Percentiles rank a stretch among this genome's conserved stretches.
phyloP scores from a whole-genome alignment of 2,113 vertebrate species.

The Merops nubicus region DNA sequence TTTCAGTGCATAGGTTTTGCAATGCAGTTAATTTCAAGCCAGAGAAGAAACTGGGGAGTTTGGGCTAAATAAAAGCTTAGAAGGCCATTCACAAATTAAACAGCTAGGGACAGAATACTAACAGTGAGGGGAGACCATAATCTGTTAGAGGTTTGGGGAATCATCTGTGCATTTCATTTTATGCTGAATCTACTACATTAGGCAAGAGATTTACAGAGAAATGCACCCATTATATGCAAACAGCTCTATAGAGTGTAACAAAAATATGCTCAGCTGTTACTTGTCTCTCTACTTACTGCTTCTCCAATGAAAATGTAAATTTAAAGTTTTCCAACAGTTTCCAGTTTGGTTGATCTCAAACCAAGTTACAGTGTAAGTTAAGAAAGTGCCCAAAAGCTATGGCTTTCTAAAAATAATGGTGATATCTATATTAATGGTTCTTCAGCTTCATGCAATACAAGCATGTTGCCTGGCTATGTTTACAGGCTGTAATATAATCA shows the following conservation, averaged over 20 bases:
- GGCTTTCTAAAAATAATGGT: slow-evolving; percentile 58
- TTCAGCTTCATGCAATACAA: slow-evolving; percentile 43
- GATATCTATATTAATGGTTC: slow-evolving; percentile 24
- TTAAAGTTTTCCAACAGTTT: slow-evolving; percentile 36
- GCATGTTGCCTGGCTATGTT: slow-evolving; percentile 35
- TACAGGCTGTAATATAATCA: slow-evolving; percentile 61
- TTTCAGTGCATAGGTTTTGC: background rate
- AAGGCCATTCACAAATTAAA: background rate
- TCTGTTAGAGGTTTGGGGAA: background rate
- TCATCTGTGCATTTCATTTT: background rate
- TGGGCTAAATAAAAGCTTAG: background rate
- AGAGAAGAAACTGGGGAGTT: background rate
- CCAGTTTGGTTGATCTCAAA: background rate
- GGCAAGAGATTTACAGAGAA: background rate
- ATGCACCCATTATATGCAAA: background rate
- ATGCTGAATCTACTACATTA: background rate
- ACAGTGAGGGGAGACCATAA: background rate
- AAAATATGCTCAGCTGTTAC: slow-evolving; percentile 18
- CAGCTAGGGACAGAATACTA: background rate
- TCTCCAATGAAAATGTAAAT: slow-evolving; percentile 11
- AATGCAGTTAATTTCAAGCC: background rate
- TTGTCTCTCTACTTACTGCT: background rate
- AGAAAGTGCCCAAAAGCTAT: background rate
- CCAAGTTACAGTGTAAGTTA: background rate
- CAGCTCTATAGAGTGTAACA: background rate